Evolutionary conservation across 2,113 vertebrate genomes (phyloP).

Genomic region (Scytalopus superciliaris): DNA sequence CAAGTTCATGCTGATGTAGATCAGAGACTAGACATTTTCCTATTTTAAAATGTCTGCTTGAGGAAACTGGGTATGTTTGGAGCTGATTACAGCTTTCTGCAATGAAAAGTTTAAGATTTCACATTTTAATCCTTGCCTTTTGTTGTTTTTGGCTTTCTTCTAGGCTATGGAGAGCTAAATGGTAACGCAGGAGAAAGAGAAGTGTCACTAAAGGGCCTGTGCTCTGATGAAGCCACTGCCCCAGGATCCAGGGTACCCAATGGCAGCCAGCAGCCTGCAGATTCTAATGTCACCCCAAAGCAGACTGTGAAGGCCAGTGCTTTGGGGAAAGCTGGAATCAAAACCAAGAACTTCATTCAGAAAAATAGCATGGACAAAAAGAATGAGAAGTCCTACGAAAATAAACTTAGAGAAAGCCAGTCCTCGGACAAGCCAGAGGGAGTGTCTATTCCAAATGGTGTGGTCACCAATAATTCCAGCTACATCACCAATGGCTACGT

Average conservation of each 20-base stretch:
- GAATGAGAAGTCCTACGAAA: conserved; percentile 87
- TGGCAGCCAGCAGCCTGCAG: conserved; percentile 78
- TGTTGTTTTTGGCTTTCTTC: conserved; percentile 27
- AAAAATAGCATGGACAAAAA: conserved; percentile 95
- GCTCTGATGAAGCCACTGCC: conserved; percentile 69
- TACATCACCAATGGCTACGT: conserved; percentile 92
- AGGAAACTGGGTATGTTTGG: neutral
- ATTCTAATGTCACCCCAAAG: conserved; percentile 67
- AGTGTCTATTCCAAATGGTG: conserved; percentile 85
- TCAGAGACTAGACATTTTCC: neutral
- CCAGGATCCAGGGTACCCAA: conserved; percentile 78
- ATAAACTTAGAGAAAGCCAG: conserved; percentile 81
- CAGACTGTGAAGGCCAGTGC: conserved; percentile 71
- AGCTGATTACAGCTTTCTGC: conserved; percentile 19
- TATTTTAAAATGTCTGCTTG: neutral
- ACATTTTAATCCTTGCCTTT: conserved; percentile 40
- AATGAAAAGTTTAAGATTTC: neutral
- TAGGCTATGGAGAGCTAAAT: conserved; percentile 82
- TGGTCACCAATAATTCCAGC: conserved; percentile 80
- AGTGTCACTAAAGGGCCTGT: conserved; percentile 70
- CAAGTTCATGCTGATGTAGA: neutral
- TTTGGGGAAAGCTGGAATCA: conserved; percentile 84
- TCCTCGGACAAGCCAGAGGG: conserved; percentile 84
- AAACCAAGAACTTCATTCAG: conserved; percentile 83
- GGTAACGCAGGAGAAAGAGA: conserved; percentile 79